Conservation (phyloP, 2,888 invertebrate genomes). For the Eupithecia abbreviata region DNA sequence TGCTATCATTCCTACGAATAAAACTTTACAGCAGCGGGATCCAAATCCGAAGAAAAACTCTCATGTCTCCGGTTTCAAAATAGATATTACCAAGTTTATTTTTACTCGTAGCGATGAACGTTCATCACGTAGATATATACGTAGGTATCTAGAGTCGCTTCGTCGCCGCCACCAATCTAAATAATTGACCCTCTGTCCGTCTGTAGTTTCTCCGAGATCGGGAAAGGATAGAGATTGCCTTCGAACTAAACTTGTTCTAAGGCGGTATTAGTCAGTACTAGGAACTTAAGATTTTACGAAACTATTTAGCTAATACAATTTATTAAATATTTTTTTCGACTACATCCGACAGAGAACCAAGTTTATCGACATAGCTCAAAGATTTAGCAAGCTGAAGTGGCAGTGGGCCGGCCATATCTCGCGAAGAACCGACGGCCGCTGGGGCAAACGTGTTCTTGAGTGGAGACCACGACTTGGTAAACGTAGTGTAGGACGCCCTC, state of each 20-base stretch:
- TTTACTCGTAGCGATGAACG: slow-evolving; percentile 37
- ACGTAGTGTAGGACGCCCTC: too few relatives aligned
- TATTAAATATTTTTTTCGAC: too few relatives aligned
- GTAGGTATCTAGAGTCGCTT: slow-evolving; percentile 55
- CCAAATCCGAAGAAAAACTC: slow-evolving; percentile 3
- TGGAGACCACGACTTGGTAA: too few relatives aligned
- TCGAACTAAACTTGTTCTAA: slow-evolving; percentile 12
- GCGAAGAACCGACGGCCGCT: too few relatives aligned
- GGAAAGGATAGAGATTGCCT: slow-evolving; percentile 56
- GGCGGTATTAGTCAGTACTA: too few relatives aligned
- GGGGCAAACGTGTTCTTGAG: too few relatives aligned
- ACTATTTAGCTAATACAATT: too few relatives aligned
- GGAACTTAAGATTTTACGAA: too few relatives aligned
- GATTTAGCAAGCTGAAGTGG: too few relatives aligned
- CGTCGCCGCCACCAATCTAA: slow-evolving; percentile 81
- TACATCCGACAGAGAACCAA: too few relatives aligned
- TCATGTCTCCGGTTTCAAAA: slow-evolving; percentile 18
- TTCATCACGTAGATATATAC: slow-evolving; percentile 56
- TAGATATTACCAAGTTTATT: slow-evolving; percentile 26
- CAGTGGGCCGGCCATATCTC: too few relatives aligned
- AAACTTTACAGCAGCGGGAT: slow-evolving; percentile 7
- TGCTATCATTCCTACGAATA: background rate
- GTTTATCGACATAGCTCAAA: too few relatives aligned
- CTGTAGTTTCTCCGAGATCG: slow-evolving; percentile 67
- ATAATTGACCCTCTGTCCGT: slow-evolving; percentile 82